Conservation (phyloP, 2,113 vertebrate species). For the Acrocephalus arundinaceus region DNA sequence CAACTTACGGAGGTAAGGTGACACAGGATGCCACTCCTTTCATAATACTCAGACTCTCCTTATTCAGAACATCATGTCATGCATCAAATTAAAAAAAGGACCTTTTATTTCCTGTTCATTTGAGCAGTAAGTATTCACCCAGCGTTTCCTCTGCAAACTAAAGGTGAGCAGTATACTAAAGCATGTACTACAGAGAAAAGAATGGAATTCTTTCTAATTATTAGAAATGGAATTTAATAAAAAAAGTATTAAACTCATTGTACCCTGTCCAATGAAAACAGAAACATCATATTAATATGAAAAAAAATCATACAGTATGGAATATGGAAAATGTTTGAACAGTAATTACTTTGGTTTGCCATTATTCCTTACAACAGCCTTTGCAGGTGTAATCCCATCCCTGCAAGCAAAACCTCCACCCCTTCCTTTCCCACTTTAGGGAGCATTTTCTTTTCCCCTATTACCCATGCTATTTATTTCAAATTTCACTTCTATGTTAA, state of each 20-base stretch:
- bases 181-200: not conserved
- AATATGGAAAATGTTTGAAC: constrained; percentile 17
- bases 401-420: not conserved
- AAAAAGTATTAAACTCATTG: constrained; percentile 48
- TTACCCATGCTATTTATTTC: not conserved
- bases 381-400: not conserved
- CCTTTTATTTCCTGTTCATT: constrained; percentile 51
- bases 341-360: not conserved
- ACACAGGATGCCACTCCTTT: not conserved
- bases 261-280: constrained; percentile 51
- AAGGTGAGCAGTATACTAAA: constrained; percentile 15
- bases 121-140: not conserved
- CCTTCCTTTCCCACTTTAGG: not conserved
- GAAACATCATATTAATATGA: constrained; percentile 28
- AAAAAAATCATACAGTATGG: constrained; percentile 3
- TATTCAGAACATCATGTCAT: not conserved
- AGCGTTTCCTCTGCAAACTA: constrained; percentile 12
- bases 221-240: constrained; percentile 68
- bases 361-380: not conserved
- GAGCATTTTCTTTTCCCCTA: not conserved
- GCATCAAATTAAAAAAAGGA: constrained; percentile 7
- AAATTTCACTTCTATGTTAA: not conserved
- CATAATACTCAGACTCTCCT: not conserved
- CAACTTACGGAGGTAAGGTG: not conserved
- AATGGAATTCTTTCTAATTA: constrained; percentile 48